Percentiles rank a stretch among this genome's conserved stretches.
phyloP scores from a whole-genome alignment of 2,888 invertebrate genomes.

The Tuta absoluta region DNA sequence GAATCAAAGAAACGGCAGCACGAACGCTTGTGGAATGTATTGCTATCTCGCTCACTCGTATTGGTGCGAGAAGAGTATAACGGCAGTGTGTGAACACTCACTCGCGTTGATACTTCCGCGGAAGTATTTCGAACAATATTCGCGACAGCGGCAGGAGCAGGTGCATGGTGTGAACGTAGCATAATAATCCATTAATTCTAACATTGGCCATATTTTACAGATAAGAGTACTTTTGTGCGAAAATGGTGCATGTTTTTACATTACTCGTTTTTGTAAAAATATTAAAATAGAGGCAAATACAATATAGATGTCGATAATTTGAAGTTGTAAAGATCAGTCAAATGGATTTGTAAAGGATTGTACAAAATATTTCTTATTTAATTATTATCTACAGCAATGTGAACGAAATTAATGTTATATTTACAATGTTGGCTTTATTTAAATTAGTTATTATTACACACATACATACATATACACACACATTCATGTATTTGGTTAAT shows the following conservation, averaged over 20 bases:
- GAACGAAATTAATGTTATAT: neutral
- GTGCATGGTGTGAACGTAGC: no score
- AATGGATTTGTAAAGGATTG: constrained; percentile 46
- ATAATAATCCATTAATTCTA: neutral
- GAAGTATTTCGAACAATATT: no score
- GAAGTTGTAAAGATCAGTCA: constrained; percentile 42
- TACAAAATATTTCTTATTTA: constrained; percentile 30
- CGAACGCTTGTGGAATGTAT: no score
- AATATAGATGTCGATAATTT: neutral
- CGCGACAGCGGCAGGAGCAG: no score
- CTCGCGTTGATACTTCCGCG: no score
- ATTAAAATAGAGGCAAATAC: neutral
- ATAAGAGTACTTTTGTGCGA: neutral
- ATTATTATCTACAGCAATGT: neutral
- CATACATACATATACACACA: constrained; percentile 17
- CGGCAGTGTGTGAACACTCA: no score
- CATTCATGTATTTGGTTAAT: constrained; percentile 25
- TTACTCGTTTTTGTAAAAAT: neutral
- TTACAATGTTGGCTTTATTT: no score
- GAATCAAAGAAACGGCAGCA: no score
- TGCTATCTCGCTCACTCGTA: no score
- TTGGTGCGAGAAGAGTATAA: no score
- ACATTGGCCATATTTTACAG: neutral
- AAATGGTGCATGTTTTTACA: neutral
- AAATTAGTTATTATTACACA: no score